A percentile compares a stretch with the other conserved stretches of the same genome.
phyloP scores from a whole-genome alignment of 2,797 vertebrate species.

The Garrulus glandarius region DNA sequence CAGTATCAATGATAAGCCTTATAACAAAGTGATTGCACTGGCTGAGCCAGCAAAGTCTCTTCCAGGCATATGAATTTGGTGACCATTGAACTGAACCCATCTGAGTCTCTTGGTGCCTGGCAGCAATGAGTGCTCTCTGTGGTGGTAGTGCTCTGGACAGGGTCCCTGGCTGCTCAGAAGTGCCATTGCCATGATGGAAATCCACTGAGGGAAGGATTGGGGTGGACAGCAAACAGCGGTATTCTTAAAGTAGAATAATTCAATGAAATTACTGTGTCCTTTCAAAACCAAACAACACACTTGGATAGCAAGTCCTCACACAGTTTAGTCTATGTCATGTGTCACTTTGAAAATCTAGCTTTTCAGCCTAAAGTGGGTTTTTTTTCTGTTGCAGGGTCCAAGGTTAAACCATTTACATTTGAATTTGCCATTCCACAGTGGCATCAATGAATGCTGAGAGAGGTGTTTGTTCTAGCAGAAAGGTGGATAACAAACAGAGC shows the following conservation, averaged over 20 bases:
- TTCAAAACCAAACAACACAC: background rate
- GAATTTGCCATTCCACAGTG: background rate
- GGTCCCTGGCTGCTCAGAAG: background rate
- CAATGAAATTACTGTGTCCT: background rate
- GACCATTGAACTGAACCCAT: background rate
- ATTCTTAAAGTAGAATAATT: background rate
- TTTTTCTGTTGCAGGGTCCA: background rate
- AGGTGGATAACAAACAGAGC: background rate
- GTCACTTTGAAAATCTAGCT: background rate
- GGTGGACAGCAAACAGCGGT: background rate
- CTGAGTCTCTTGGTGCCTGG: accelerated
- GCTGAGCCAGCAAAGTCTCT: background rate
- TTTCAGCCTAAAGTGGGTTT: background rate
- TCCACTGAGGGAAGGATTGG: background rate
- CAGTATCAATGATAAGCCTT: background rate
- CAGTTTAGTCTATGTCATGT: background rate
- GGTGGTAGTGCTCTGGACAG: background rate
- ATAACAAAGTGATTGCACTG: background rate
- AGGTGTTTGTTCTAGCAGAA: background rate
- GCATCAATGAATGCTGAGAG: background rate
- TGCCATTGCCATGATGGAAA: background rate
- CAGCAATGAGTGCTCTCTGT: background rate
- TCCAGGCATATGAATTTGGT: background rate
- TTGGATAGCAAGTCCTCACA: background rate
- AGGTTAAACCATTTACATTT: background rate